A percentile compares a stretch with the other conserved stretches of the same genome.
Conservation (phyloP, 2,797 vertebrate species). For the Gadopsis marmoratus region DNA sequence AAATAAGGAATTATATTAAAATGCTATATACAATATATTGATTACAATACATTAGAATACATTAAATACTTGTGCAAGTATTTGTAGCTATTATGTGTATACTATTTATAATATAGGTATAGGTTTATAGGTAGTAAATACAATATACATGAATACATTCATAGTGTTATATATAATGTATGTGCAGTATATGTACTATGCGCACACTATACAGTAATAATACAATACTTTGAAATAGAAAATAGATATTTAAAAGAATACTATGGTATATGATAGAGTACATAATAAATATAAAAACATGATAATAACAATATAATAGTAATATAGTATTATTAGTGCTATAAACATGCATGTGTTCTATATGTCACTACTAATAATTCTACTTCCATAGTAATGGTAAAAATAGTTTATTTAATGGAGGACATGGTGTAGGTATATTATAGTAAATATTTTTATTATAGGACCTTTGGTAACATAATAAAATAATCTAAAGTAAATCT, state of each 20-base stretch:
- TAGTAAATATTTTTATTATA: slow-evolving; percentile 1
- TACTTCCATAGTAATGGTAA: not conserved
- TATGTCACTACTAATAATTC: not conserved
- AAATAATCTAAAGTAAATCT: not conserved
- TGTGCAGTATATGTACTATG: not conserved
- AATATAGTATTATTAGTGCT: not conserved
- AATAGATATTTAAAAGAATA: not conserved
- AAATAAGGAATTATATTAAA: not conserved
- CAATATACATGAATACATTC: not conserved
- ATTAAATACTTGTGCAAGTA: not conserved
- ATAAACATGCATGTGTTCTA: not conserved
- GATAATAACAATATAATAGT: not conserved
- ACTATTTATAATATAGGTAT: not conserved
- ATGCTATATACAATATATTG: not conserved
- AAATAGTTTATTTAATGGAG: not conserved
- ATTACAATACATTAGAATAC: too few species aligned
- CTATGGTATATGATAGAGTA: not conserved
- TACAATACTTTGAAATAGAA: not conserved
- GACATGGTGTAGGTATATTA: not conserved
- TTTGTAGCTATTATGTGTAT: not conserved
- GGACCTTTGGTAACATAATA: not conserved
- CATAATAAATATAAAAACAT: not conserved
- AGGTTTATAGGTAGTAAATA: not conserved
- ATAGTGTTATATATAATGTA: not conserved
- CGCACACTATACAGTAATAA: not conserved